Evolutionary conservation across 1,140 invertebrate genomes (phyloP).

Genomic region (Halyomorpha halys): DNA sequence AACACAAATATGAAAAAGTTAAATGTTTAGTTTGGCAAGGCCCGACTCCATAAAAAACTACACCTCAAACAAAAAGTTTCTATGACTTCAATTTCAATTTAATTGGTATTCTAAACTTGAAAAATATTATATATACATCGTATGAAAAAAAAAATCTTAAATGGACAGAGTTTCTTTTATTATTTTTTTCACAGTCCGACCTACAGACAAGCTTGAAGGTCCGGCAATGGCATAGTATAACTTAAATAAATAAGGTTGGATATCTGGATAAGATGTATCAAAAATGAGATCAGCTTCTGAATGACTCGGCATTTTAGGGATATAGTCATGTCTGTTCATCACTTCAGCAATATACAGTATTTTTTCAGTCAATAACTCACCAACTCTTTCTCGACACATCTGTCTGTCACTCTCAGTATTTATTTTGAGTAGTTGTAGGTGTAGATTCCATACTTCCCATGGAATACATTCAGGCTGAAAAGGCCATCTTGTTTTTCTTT

Average conservation of each 20-base stretch:
- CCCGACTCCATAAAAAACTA: background rate
- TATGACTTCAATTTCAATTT: background rate
- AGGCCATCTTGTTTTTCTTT: conserved; percentile 76
- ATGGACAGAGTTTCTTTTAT: conserved; percentile 76
- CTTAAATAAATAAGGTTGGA: conserved; percentile 93
- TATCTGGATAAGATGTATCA: conserved; percentile 81
- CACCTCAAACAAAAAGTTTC: background rate
- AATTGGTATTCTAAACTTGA: background rate
- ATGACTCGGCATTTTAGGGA: conserved; percentile 88
- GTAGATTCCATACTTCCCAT: conserved; percentile 95
- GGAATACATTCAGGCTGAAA: conserved; percentile 82
- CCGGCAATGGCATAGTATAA: conserved; percentile 65
- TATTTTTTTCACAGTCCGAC: conserved; percentile 80
- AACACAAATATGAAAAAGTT: background rate
- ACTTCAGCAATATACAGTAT: conserved; percentile 87
- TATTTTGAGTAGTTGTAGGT: conserved; percentile 74
- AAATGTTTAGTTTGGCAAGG: background rate
- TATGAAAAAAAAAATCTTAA: conserved; percentile 37
- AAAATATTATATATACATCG: background rate
- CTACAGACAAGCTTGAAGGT: conserved; percentile 58
- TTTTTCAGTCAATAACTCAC: conserved; percentile 84
- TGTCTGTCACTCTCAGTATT: conserved; percentile 81
- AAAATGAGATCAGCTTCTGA: conserved; percentile 88
- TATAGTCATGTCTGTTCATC: conserved; percentile 89
- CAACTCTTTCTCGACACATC: conserved; percentile 76